Conservation (phyloP, 2,113 vertebrate species). For the Egretta garzetta region DNA sequence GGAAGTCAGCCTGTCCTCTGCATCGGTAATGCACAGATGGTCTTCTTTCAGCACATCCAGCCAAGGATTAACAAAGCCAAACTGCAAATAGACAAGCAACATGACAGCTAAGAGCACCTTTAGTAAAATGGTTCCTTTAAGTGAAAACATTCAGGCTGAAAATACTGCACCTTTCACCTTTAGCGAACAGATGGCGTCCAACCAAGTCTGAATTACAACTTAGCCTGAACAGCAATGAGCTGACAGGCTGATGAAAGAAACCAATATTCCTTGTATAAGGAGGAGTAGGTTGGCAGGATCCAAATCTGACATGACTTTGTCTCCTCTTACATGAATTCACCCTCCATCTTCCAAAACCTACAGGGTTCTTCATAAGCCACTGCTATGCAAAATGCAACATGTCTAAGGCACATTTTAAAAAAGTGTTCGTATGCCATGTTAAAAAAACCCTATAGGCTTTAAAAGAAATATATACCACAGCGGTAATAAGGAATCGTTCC, state of each 20-base stretch:
- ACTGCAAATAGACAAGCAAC: not conserved
- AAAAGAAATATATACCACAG: not conserved
- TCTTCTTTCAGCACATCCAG: not conserved
- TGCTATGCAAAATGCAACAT: not conserved
- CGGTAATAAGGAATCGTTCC: not conserved
- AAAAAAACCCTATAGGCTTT: not conserved
- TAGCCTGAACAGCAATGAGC: not conserved
- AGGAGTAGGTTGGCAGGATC: not conserved
- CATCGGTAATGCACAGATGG: not conserved
- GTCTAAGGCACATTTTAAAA: not conserved
- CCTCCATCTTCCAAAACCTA: not conserved
- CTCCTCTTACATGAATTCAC: not conserved
- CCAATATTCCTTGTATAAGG: not conserved
- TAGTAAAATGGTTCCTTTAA: not conserved
- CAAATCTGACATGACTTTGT: not conserved
- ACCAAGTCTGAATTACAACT: not conserved
- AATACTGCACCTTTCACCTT: not conserved
- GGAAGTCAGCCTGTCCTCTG: not conserved
- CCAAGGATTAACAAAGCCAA: not conserved
- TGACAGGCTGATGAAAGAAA: not conserved
- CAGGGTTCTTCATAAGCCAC: not conserved
- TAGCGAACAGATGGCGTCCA: not conserved
- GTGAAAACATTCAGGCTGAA: not conserved
- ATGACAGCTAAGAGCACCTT: not conserved
- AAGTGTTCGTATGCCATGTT: not conserved